Base-by-base conservation (phyloP, 2,888 invertebrate genomes). In the Theodoxus fluviatilis region DNA sequence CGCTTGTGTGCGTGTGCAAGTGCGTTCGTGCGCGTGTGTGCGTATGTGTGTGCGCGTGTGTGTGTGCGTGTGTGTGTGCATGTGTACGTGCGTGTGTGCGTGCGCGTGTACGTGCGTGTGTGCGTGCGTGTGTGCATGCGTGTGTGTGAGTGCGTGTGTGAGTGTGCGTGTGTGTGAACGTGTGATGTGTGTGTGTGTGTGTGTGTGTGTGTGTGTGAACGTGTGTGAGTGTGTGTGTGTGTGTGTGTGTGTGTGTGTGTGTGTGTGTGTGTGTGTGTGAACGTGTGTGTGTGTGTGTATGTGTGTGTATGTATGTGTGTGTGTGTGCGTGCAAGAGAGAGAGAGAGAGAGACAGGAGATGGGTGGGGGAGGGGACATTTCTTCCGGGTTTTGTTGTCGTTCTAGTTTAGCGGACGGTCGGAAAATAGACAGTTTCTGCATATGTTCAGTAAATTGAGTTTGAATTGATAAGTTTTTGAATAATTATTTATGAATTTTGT, bases 31-130 rank as follows among this genome's bases (percentile, higher is more conserved):
- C 28, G 43, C 43, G 65, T 43, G 65, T 65, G 65, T 43, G 28
- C 43, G 65, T 65, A 47, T 25, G 65, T 25, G 65, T 25, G 40
- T 65, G 65, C 25, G 43, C 43, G 65, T 40, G 43, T 43, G 65
- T 65, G 63, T 33, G 35, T 3, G 35, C 37, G 33, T 40, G 38
- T 18, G 64, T 43, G 64, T 25, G 64, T 64, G 38, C 12, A 40
- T 38, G 64, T 25, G 64, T 40, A 40, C 25, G 38, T 64, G 64
- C 7, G 7, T 12, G 18, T 28, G 18, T 31, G 35, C 25, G 28
- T 64, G 4, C 25, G 38, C 28, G 37, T 64, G 22, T 18, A 3
- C 37, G 0, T 63, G 37, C 22, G 33, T 12, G 31, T 25, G 33
- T 40, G n/a, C 40, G 40, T 40, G 3, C 40, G n/a, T 64, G 64